Base-by-base conservation (phyloP, 1,140 invertebrate genomes). In the Leptopilina boulardi region DNA sequence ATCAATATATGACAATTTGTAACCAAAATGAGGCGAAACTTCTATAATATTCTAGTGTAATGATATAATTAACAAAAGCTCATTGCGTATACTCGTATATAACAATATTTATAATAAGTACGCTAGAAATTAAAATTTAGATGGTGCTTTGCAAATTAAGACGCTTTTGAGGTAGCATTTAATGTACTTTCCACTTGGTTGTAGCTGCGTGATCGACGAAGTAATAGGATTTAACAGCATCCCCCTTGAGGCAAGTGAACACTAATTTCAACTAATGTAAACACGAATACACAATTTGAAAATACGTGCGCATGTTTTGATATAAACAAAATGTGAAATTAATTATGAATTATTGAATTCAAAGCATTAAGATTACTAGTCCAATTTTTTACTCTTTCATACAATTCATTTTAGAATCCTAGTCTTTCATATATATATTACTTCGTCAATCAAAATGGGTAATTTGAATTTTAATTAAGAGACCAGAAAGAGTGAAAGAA, bases 61-160 rank as follows among this genome's bases (percentile, higher is more conserved):
- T n/a, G n/a, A n/a, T n/a, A n/a, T n/a, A n/a, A n/a, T n/a, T n/a
- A n/a, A n/a, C n/a, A n/a, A 6, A 26, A 0, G 59, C 59, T 66
- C 59, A 66, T 66, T 38, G 34, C 34, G 26, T 13, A 66, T 66
- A 26, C 23, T 56, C 42, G 80, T 75, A 75, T n/a, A n/a, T 56
- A 75, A 23, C 72, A 70, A 84, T 84, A 83, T n/a, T n/a, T 3
- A 30, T 3, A 30, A 30, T 3, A 30, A 81, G 82, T 86, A 85
- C 73, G 70, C 80, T 86, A 85, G 82, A 79, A n/a, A 9, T 1
- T 86, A 82, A 87, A 81, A 80, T 82, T 38, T 88, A 88, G 87
- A 87, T 83, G 85, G 85, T 88, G 87, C 87, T 88, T 87, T 84
- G 86, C 80, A 87, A 51, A 83, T 87, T 82, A 82, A 86, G 84